These are phyloP conservation scores for Chymomyza costata DNA, from an alignment of 1,140 invertebrate species.

Conservation along the genomic window DNA sequence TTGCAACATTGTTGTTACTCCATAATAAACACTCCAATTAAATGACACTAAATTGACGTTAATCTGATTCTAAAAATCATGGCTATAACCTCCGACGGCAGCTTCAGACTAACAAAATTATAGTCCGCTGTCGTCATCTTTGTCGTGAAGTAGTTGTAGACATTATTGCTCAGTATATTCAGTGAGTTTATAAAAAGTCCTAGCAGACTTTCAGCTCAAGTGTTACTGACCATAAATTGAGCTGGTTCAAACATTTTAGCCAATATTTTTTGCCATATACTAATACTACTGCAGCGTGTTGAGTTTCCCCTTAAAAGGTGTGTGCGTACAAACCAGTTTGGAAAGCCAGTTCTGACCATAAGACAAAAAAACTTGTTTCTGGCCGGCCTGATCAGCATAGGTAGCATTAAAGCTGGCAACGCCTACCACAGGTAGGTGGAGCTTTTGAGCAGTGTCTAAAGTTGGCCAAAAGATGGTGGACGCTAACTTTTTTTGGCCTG, in stretches of 20 bases:
- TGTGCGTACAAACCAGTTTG: constrained; percentile 41
- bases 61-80: constrained; percentile 57
- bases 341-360: no score
- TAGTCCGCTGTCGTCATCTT: constrained; percentile 13
- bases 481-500: background rate
- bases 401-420: constrained; percentile 33
- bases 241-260: constrained; percentile 52
- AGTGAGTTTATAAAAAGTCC: constrained; percentile 58
- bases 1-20: constrained; percentile 4
- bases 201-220: constrained; percentile 52
- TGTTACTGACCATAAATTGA: constrained; percentile 69
- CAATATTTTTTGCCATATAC: constrained; percentile 46
- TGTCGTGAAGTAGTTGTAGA: background rate
- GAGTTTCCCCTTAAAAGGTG: constrained; percentile 34
- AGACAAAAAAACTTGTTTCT: constrained; percentile 49
- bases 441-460: constrained; percentile 35
- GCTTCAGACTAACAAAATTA: background rate
- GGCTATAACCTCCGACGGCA: constrained; percentile 50
- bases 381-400: constrained; percentile 26
- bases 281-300: constrained; percentile 44
- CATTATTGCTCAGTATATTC: no score
- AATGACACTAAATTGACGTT: constrained; percentile 65
- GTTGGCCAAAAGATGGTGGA: constrained; percentile 58
- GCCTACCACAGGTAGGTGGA: constrained; percentile 60
- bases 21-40: constrained; percentile 56